A percentile compares a stretch with the other conserved stretches of the same genome.
phyloP scores from a whole-genome alignment of 2,888 invertebrate genomes.

The Zhuqinia jingwanae region DNA sequence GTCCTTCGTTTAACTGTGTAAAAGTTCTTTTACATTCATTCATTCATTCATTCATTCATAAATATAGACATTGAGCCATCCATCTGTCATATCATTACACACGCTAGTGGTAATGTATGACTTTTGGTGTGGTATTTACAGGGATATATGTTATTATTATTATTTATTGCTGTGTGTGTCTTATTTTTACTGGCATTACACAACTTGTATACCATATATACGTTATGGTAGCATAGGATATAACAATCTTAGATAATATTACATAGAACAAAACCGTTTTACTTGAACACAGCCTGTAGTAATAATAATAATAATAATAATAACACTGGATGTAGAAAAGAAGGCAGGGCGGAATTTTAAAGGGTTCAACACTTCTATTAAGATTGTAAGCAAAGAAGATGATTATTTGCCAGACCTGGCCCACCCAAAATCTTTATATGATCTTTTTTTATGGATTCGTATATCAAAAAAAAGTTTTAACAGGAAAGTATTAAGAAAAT shows the following conservation, averaged over 20 bases:
- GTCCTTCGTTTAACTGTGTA: conserved; percentile 17
- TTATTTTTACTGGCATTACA: too few relatives aligned
- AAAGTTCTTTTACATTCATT: conserved; percentile 29
- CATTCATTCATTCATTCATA: conserved; percentile 43
- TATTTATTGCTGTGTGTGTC: too few relatives aligned
- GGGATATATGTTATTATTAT: neutral
- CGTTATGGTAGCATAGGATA: too few relatives aligned
- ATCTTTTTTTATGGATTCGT: neutral
- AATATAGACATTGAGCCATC: conserved; percentile 17
- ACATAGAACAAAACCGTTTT: too few relatives aligned
- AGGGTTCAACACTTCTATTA: conserved; percentile 18
- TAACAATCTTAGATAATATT: too few relatives aligned
- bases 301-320: too few relatives aligned
- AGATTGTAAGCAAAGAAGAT: neutral
- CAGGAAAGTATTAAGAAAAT: too few relatives aligned
- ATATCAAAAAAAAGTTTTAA: too few relatives aligned
- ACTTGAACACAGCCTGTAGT: too few relatives aligned
- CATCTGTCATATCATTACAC: conserved; percentile 26
- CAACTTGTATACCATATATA: too few relatives aligned
- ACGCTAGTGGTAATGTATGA: neutral
- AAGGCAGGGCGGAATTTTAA: conserved; percentile 5
- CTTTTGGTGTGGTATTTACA: neutral
- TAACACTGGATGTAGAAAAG: neutral
- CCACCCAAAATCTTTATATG: neutral
- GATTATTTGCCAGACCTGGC: neutral